These are phyloP conservation scores for Strix uralensis DNA, from an alignment of 2,113 vertebrate species.

Conservation along the genomic window DNA sequence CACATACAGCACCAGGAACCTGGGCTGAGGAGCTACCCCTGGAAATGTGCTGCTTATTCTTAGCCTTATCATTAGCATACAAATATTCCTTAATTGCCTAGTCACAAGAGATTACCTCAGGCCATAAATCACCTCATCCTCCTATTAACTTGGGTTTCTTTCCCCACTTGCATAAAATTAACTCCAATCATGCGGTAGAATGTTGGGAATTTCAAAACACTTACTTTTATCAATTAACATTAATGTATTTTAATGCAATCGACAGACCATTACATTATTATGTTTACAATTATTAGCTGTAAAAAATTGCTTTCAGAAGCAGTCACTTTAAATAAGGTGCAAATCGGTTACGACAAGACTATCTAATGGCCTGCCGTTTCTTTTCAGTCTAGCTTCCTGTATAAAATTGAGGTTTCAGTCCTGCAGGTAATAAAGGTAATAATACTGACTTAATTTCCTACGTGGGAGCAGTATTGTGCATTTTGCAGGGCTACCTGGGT, in stretches of 20 bases:
- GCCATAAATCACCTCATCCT: constrained; percentile 34
- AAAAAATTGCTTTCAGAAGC: constrained; percentile 51
- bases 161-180: constrained; percentile 29
- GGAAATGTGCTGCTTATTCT: not conserved
- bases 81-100: constrained; percentile 50
- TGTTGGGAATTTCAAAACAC: constrained; percentile 4
- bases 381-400: not conserved
- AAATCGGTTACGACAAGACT: not conserved
- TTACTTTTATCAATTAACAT: constrained; percentile 53
- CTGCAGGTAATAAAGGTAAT: not conserved
- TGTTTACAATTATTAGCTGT: constrained; percentile 43
- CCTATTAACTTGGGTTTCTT: constrained; percentile 12
- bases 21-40: not conserved
- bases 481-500: not conserved
- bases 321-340: constrained; percentile 49
- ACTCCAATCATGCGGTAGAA: not conserved
- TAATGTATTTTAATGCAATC: not conserved
- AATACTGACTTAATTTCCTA: not conserved
- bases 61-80: constrained; percentile 1
- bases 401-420: not conserved
- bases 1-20: not conserved
- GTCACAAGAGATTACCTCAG: constrained; percentile 16
- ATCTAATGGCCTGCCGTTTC: not conserved
- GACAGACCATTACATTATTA: not conserved
- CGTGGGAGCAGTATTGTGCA: not conserved